phyloP scores from a whole-genome alignment of 2,888 invertebrate species.

The Clusia tigrina region DNA sequence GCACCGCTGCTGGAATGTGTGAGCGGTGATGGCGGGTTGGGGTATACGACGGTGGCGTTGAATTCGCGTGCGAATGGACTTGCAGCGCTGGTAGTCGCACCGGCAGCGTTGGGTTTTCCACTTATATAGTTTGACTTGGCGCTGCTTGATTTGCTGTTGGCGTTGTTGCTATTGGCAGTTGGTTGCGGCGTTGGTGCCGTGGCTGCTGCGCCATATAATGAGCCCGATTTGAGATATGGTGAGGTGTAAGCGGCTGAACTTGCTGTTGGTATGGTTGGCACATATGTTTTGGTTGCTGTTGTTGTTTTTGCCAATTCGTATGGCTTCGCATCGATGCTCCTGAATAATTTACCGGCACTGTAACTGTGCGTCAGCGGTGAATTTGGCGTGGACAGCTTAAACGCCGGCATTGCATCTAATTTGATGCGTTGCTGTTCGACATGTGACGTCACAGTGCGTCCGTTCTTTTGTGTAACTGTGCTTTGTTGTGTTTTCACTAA shows the following conservation, averaged over 20 bases:
- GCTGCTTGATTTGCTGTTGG: background rate
- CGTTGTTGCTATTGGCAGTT: background rate
- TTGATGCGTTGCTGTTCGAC: constrained; percentile 45
- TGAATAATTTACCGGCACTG: constrained; percentile 16
- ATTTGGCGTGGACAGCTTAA: constrained; percentile 35
- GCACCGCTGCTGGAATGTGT: background rate
- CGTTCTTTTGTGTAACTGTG: constrained; percentile 50
- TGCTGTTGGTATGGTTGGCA: too few species aligned
- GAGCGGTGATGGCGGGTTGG: background rate
- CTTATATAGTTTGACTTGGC: background rate
- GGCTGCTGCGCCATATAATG: too few species aligned
- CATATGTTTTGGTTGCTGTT: background rate
- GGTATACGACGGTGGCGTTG: too few species aligned
- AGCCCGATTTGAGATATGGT: background rate
- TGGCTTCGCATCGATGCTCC: background rate
- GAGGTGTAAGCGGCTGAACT: constrained; percentile 8
- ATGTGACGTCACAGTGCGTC: constrained; percentile 48
- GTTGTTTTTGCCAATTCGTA: background rate
- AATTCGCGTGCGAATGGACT: constrained; percentile 4
- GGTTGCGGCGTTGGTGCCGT: background rate
- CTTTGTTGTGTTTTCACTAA: constrained; percentile 48
- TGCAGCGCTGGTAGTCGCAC: background rate
- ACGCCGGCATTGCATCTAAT: constrained; percentile 29
- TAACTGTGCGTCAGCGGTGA: constrained; percentile 26
- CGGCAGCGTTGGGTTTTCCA: background rate